Base-by-base conservation (phyloP, 2,888 invertebrate genomes). In the Drosophila pseudotalamancana region DNA sequence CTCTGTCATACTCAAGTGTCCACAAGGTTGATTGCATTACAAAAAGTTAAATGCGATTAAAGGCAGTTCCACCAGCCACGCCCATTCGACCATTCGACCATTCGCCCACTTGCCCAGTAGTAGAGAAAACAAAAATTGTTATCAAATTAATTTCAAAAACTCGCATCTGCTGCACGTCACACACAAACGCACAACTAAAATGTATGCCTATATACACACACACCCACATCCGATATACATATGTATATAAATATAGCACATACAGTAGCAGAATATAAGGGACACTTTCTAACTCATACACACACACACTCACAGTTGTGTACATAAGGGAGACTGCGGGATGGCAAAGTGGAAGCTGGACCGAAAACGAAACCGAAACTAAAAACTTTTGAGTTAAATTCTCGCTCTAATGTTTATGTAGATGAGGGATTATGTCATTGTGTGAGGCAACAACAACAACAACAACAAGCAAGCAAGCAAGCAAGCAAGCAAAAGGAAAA, bases 371-470 rank as follows among this genome's bases (percentile, higher is more conserved):
- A 87, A 84, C 72, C 77, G 77, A 86, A 88, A 84, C 88, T 86
- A 88, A 88, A 84, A 84, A 84, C 87, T 88, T 83, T 83, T 86
- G 88, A 88, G 88, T 88, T 84, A 86, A 88, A 88, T 83, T 84
- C 87, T 73, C 72, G 79, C 75, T 82, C 77, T 87, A 84, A 86
- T 84, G 87, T 88, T 88, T 84, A 88, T 85, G 84, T 77, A 87
- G 87, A 88, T 85, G 88, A 88, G 88, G 87, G 88, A 87, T 88
- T 88, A 87, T 87, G 86, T 87, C 88, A 85, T 82, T 82, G 88
- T 87, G 63, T 68, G 72, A 39, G 55, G 40, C 61, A 73, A 39
- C 45, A 64, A 29, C 42, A 53, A 40, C 51, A 56, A 45, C 56
- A 39, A n/a, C n/a, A n/a, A n/a, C n/a, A n/a, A n/a, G n/a, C n/a